Base-by-base conservation (phyloP, 2,113 vertebrate genomes). In the Odobenus rosmarus region DNA sequence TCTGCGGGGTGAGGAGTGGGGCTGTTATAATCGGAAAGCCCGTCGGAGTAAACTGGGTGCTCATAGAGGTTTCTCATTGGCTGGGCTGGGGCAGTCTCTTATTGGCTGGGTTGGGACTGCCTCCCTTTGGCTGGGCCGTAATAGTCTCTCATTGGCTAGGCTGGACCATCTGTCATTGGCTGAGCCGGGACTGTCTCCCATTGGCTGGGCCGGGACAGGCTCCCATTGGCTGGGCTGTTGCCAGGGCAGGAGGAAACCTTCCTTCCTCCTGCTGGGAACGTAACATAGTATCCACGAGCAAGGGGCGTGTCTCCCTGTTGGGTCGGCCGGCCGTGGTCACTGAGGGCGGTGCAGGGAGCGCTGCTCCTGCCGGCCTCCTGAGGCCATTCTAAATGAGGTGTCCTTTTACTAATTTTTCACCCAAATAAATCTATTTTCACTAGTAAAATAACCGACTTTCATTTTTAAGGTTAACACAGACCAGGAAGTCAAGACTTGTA, bases 251-350 rank as follows among this genome's bases (percentile, higher is more conserved):
- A 76, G 72, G 42, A 76, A 49, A 49, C 42, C 72, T 49, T 49
- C 72, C 24, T 9, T 46, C 4, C 0, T 4, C 24, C 6, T 4
- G 39, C 24, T 16, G 24, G 72, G 24, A 28, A 0, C 3, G 24
- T 16, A 28, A 15, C 12, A 36, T 1, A 1, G 72, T 8, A 5
- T 14, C 12, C 6, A 26, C 1, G 24, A 1, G 7, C 39, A 42
- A 24, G 39, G 39, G 13, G 24, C 6, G 11, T 3, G 23, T 7
- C 24, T 42, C 8, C 39, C 72, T 8, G 24, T 4, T 1, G 72
- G 72, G 39, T 76, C 39, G 2, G 39, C 39, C 39, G 2, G 39
- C 39, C 6, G 72, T 11, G 39, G 39, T 67, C 23, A 4, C 13
- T 4, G 72, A 8, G 13, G 0, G 71, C 11, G 71, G 12, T 36